These are phyloP conservation scores for Drosophila ogumai DNA, from an alignment of 1,140 invertebrate genomes.

Conservation along the genomic window DNA sequence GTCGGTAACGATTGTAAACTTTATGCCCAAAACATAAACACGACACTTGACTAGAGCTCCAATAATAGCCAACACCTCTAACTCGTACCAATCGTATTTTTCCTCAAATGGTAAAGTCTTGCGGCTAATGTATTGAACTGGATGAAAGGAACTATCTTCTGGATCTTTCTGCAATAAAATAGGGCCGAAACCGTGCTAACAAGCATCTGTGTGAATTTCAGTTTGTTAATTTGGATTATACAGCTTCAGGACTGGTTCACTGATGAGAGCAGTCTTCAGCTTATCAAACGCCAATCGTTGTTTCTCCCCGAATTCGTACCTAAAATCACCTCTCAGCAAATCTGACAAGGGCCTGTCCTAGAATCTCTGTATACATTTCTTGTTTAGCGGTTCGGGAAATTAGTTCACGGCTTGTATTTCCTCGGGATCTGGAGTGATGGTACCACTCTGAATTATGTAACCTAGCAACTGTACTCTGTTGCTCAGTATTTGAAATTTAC, in stretches of 20 bases:
- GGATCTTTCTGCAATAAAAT: slow-evolving; percentile 12
- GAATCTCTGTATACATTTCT: too few species aligned
- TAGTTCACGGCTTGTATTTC: too few species aligned
- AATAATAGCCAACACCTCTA: slow-evolving; percentile 55
- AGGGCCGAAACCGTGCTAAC: not conserved
- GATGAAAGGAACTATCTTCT: slow-evolving; percentile 1
- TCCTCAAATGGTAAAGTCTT: slow-evolving; percentile 12
- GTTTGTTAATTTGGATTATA: too few species aligned
- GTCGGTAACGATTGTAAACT: slow-evolving; percentile 24
- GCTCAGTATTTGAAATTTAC: too few species aligned
- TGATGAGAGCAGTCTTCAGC: not conserved
- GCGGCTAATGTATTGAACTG: slow-evolving; percentile 23
- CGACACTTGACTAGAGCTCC: slow-evolving; percentile 36
- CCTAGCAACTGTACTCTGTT: too few species aligned
- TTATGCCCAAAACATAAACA: slow-evolving; percentile 23
- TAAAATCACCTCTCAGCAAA: not conserved
- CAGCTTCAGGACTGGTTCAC: too few species aligned
- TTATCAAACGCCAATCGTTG: not conserved
- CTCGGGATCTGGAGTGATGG: too few species aligned
- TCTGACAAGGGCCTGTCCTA: not conserved
- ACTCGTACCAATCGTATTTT: slow-evolving; percentile 63
- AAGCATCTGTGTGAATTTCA: too few species aligned
- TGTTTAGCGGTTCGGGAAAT: too few species aligned
- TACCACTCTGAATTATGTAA: too few species aligned
- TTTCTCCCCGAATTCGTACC: not conserved